Conservation (phyloP, 92 coral and sea anemone species). For the Heteractis magnifica region DNA sequence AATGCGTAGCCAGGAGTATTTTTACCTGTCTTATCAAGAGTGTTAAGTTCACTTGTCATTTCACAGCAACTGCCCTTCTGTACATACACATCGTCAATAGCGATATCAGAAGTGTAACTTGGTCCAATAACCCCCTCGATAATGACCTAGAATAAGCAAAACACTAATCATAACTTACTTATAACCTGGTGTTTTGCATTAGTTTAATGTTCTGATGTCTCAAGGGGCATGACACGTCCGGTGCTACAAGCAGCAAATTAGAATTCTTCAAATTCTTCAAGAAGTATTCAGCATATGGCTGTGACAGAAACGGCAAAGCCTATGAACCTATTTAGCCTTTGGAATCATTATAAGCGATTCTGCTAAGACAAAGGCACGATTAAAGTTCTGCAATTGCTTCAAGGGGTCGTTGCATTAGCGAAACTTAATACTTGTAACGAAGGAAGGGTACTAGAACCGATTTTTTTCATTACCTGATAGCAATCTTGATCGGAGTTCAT, state of each 20-base stretch:
- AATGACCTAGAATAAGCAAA: conserved; percentile 32
- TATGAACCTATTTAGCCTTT: no score
- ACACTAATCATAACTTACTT: background rate
- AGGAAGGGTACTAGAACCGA: background rate
- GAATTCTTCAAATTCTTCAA: no score
- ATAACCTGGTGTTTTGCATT: no score
- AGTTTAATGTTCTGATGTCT: no score
- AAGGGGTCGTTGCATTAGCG: background rate
- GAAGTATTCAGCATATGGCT: no score
- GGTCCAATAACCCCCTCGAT: conserved; percentile 49
- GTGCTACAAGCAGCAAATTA: no score
- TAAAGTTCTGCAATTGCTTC: no score
- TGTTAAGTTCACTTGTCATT: conserved; percentile 39
- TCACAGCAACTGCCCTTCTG: conserved; percentile 65
- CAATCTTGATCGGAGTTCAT: conserved; percentile 55
- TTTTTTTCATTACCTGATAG: conserved; percentile 47
- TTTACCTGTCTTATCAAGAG: conserved; percentile 11
- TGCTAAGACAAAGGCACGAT: no score
- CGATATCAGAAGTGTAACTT: conserved; percentile 54
- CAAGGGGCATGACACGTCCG: no score
- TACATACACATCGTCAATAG: conserved; percentile 60
- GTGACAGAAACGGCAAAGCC: no score
- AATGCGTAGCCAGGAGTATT: background rate
- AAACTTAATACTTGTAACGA: background rate
- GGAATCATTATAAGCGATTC: no score